Conservation (phyloP, 2,888 invertebrate species). For the Palloptera scutellata region DNA sequence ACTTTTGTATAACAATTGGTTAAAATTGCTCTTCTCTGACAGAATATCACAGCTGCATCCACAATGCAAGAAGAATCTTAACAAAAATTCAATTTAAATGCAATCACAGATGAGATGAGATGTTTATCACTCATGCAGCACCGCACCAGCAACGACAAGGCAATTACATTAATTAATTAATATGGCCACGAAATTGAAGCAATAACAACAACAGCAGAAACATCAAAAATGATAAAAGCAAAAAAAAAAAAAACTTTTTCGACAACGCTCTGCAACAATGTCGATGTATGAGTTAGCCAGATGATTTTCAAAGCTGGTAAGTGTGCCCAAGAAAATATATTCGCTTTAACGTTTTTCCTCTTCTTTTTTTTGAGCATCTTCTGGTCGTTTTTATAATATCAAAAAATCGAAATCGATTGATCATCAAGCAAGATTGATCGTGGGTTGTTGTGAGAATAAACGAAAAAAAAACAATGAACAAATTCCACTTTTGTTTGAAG, state of each 20-base stretch:
- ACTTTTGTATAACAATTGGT: too few relatives aligned
- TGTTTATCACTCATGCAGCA: conserved; percentile 50
- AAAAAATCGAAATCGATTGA: too few relatives aligned
- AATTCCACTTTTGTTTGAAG: too few relatives aligned
- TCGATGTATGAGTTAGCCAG: background rate
- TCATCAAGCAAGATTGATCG: conserved; percentile 22
- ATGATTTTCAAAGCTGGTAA: conserved; percentile 11
- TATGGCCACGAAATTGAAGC: conserved; percentile 49
- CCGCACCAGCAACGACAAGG: conserved; percentile 60
- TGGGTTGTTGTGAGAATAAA: conserved; percentile 15
- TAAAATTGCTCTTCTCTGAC: too few relatives aligned
- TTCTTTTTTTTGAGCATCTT: too few relatives aligned
- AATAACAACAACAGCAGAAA: conserved; percentile 9
- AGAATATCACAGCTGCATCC: background rate
- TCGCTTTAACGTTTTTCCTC: too few relatives aligned
- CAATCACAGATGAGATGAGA: conserved; percentile 44
- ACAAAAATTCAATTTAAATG: background rate
- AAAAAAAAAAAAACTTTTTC: background rate
- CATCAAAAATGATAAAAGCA: conserved; percentile 7
- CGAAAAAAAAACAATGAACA: too few relatives aligned
- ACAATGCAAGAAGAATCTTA: background rate
- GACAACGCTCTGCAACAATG: background rate
- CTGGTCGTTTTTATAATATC: too few relatives aligned
- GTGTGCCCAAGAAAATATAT: background rate
- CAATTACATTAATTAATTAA: conserved; percentile 65